Percentiles rank a stretch among this genome's conserved stretches.
Conservation (phyloP, 2,797 vertebrate species). For the Hylomyscus alleni region DNA sequence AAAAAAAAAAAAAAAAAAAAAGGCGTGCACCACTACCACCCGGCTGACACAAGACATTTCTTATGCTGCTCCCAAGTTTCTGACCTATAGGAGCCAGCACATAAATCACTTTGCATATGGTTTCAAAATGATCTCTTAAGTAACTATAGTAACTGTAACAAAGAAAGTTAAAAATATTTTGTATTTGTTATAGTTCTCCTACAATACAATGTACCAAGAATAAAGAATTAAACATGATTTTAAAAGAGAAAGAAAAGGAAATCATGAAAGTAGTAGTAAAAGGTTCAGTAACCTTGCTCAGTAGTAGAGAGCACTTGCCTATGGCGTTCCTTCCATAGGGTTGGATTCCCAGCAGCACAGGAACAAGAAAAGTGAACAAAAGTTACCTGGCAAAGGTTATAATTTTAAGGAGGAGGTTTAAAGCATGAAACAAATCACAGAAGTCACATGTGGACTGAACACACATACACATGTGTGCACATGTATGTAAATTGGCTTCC, state of each 20-base stretch:
- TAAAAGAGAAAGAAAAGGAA: not conserved
- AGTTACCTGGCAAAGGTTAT: not conserved
- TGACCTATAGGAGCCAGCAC: not conserved
- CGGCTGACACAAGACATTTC: no score
- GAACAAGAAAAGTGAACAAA: not conserved
- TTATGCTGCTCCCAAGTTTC: not conserved
- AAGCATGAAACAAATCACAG: conserved; percentile 24
- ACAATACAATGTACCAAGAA: conserved; percentile 34
- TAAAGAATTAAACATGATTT: conserved; percentile 30
- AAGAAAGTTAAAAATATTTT: conserved; percentile 40
- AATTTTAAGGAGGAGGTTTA: not conserved
- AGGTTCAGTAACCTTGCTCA: not conserved
- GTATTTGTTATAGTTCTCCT: conserved; percentile 7
- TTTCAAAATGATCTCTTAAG: not conserved
- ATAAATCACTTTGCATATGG: not conserved
- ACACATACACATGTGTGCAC: not conserved
- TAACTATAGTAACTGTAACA: conserved; percentile 40
- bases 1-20: no score
- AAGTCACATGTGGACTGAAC: conserved; percentile 1
- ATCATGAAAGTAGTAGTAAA: not conserved
- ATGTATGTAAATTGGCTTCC: not conserved
- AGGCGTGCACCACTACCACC: no score
- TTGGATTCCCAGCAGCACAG: not conserved
- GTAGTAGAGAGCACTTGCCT: not conserved
- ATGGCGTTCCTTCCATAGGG: not conserved